phyloP scores from a whole-genome alignment of 2,113 vertebrate species.

The Tychaedon coryphoeus region DNA sequence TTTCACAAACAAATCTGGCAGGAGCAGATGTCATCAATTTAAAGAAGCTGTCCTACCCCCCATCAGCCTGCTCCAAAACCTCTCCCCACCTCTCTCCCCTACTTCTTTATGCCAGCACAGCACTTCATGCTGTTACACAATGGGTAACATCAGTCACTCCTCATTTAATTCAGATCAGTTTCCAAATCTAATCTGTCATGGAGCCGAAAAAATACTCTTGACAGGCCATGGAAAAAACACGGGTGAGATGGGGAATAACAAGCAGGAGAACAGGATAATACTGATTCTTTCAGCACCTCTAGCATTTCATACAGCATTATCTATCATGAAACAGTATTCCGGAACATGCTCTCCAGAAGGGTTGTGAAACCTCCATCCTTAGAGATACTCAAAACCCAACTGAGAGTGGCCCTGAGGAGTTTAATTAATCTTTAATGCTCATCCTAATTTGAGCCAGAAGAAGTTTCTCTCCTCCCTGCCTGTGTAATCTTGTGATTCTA shows the following conservation, averaged over 20 bases:
- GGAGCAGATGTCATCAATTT: background rate
- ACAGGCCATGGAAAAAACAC: background rate
- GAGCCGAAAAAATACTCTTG: background rate
- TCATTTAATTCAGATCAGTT: background rate
- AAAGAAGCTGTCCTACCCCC: background rate
- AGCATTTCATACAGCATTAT: background rate
- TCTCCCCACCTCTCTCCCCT: background rate
- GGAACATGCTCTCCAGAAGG: background rate
- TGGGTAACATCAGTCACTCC: background rate
- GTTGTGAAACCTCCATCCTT: background rate
- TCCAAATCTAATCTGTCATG: background rate
- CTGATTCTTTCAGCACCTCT: background rate
- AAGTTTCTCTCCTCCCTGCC: background rate
- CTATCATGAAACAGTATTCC: background rate
- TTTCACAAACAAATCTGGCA: background rate
- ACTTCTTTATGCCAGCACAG: background rate
- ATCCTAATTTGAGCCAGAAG: background rate
- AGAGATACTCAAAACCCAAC: background rate
- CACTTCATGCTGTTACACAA: background rate
- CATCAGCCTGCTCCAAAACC: background rate
- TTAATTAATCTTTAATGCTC: background rate
- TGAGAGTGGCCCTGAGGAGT: background rate
- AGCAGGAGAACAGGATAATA: background rate
- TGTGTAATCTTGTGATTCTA: fast-evolving
- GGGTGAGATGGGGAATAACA: background rate